These are phyloP conservation scores for Hemiscyllium ocellatum DNA, from an alignment of 2,113 vertebrate genomes.

Conservation along the genomic window DNA sequence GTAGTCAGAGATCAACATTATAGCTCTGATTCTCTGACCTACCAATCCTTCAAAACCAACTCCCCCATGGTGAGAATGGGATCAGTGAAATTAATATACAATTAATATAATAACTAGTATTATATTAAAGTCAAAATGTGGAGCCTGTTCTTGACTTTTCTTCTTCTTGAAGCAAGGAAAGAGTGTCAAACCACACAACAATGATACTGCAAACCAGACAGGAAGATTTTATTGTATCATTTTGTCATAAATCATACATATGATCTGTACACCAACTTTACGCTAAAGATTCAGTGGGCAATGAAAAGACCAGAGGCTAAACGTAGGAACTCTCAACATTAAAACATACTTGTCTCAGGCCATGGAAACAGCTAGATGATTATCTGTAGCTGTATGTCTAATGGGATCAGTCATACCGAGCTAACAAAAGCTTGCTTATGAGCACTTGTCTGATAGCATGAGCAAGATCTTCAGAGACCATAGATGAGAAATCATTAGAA, in stretches of 20 bases:
- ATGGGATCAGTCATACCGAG: not conserved
- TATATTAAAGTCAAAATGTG: not conserved
- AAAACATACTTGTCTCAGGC: not conserved
- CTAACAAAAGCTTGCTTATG: not conserved
- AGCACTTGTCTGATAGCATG: not conserved
- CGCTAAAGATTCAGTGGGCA: not conserved
- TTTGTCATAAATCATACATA: not conserved
- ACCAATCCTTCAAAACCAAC: not conserved
- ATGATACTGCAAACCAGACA: not conserved
- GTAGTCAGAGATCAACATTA: not conserved
- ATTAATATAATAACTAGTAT: no score
- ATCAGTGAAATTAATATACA: not conserved
- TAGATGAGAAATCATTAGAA: not conserved
- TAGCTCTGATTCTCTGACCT: not conserved
- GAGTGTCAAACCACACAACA: no score
- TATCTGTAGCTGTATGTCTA: not conserved
- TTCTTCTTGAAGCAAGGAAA: not conserved
- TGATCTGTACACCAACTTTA: not conserved
- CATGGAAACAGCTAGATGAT: not conserved
- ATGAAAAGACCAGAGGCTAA: not conserved
- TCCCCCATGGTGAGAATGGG: not conserved
- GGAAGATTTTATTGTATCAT: not conserved
- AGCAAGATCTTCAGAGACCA: not conserved
- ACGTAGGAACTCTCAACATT: not conserved
- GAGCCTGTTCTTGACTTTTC: not conserved